phyloP scores from a whole-genome alignment of 35 echinoderm and acorn worm species.

The Amphiura filiformis region DNA sequence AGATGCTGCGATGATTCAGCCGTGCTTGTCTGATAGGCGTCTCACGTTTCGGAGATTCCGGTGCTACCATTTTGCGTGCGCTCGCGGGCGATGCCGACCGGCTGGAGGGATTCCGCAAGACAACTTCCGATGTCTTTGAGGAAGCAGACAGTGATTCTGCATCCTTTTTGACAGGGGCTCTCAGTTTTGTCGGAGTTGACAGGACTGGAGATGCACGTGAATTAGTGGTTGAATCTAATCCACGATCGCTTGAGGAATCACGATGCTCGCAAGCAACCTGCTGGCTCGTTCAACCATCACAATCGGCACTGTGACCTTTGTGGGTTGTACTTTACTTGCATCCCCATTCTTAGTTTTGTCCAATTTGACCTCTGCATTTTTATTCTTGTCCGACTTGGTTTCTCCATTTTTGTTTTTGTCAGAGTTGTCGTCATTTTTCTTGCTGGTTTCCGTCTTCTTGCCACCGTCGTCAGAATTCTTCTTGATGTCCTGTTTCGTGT shows the following conservation, averaged over 20 bases:
- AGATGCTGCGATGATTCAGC: slow-evolving; percentile 56
- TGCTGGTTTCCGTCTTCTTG: neutral
- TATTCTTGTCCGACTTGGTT: neutral
- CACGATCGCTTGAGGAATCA: neutral
- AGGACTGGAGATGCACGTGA: neutral
- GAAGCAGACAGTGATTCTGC: neutral
- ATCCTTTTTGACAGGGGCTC: neutral
- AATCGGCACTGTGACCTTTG: neutral
- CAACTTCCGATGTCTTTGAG: neutral
- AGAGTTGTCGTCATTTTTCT: neutral
- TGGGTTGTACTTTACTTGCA: neutral
- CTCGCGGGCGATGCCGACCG: neutral
- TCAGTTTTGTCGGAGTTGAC: neutral
- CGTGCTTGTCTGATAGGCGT: slow-evolving; percentile 54
- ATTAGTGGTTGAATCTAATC: neutral
- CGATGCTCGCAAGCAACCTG: too few species aligned
- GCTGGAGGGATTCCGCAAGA: neutral
- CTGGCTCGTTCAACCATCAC: neutral
- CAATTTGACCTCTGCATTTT: slow-evolving; percentile 26
- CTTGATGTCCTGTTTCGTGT: neutral
- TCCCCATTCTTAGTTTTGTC: neutral
- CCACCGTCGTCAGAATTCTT: slow-evolving; percentile 27
- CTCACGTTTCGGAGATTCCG: slow-evolving; percentile 21
- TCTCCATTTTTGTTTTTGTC: neutral
- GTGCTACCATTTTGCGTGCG: neutral